Base-by-base conservation (phyloP, 2,113 vertebrate species). In the Sebastes fasciatus region DNA sequence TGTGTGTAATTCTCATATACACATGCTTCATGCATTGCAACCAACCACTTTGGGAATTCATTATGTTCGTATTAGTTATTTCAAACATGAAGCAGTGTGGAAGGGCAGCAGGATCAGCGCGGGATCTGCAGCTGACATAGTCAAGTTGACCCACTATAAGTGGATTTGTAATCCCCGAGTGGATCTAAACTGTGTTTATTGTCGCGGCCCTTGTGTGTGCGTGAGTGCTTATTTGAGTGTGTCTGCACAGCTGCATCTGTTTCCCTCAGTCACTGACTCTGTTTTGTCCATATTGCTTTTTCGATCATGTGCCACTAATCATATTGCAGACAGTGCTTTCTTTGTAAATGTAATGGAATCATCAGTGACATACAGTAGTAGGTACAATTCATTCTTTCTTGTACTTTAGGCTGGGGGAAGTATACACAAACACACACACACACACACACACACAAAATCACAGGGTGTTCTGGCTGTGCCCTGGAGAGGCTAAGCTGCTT, bases 141-240 rank as follows among this genome's bases (percentile, higher is more conserved):
- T 79, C 85, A 80, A 83, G 78, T 80, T 90, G 93, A 93, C 90
- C 89, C 77, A 86, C 80, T 89, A 75, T 91, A 94, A 94, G 91
- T 94, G 91, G 93, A 93, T 93, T 92, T 93, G 91, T 94, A 91
- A 93, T 94, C 93, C 91, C 89, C 19, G 26, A 89, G 87, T 92
- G 86, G 91, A 93, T 94, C 93, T 92, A 86, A 92, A 92, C 88
- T 88, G 89, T 92, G 92, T 93, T 91, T 90, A 91, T 86, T 73
- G 88, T 88, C 89, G 81, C 45, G 16, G 78, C 74, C 48, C 34
- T 34, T 72, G 74, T 86, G 73, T 61, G 82, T 82, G 76, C 2
- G 52, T 88, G 84, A 46, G 34, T 79, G 86, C 68, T 82, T 84
- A 68, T 88, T 51, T 85, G 62, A 84, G 84, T 48, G 70, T 64